Percentiles rank a stretch among this genome's conserved stretches.
Evolutionary conservation across 2,888 invertebrate genomes (phyloP).

Genomic region (Clostera curtula): DNA sequence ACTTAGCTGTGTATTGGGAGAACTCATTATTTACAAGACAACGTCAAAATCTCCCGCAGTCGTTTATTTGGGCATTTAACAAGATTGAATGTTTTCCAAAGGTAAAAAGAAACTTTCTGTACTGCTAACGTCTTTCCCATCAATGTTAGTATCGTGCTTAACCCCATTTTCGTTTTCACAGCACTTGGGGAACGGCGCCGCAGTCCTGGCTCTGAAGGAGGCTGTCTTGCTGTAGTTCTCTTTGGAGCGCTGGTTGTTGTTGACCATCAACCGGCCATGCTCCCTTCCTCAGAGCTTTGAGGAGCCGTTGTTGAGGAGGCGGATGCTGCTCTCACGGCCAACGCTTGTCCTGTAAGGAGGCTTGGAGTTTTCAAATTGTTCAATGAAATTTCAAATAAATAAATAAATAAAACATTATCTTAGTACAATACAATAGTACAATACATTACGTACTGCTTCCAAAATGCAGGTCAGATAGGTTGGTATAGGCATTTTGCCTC

Average conservation of each 20-base stretch:
- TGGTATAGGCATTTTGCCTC: no score
- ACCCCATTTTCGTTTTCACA: slow-evolving; percentile 52
- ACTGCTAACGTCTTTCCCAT: slow-evolving; percentile 39
- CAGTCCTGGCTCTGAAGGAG: slow-evolving; percentile 36
- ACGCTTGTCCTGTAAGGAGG: slow-evolving; percentile 55
- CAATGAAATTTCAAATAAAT: no score
- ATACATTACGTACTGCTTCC: no score
- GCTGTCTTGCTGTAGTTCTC: slow-evolving; percentile 52
- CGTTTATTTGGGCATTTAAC: slow-evolving; percentile 9
- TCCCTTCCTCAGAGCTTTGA: slow-evolving; percentile 64
- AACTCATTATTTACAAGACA: no score
- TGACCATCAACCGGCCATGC: slow-evolving; percentile 39
- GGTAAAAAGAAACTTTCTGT: slow-evolving; percentile 53
- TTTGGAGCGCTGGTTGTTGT: slow-evolving; percentile 49
- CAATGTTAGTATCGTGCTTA: slow-evolving; percentile 29
- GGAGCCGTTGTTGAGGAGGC: slow-evolving; percentile 58
- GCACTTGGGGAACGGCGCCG: slow-evolving; percentile 59
- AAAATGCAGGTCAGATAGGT: no score
- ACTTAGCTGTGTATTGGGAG: no score
- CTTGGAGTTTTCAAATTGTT: no score
- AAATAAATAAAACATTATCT: no score
- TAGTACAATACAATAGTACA: no score
- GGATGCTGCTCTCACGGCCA: slow-evolving; percentile 61
- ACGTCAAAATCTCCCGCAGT: no score
- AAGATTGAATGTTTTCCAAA: slow-evolving; percentile 30